A percentile compares a stretch with the other conserved stretches of the same genome.
Conservation (phyloP, 2,888 invertebrate genomes). For the Corbicula japonica region DNA sequence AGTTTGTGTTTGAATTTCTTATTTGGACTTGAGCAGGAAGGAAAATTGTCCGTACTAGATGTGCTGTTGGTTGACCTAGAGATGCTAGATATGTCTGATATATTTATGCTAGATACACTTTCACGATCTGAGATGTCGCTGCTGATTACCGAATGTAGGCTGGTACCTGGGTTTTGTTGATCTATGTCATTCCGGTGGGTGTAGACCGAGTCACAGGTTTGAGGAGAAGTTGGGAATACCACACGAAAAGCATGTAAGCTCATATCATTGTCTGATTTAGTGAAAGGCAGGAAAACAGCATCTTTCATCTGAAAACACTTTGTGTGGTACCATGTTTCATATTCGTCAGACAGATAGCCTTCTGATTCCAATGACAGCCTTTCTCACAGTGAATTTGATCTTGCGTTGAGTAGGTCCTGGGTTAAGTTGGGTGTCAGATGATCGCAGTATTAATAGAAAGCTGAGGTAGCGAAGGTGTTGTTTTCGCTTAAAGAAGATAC, state of each 20-base stretch:
- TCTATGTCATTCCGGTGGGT: not conserved
- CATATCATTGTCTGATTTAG: slow-evolving; percentile 31
- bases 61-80: not conserved
- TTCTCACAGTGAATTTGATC: slow-evolving; percentile 3
- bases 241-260: not conserved
- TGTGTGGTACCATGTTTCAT: not conserved
- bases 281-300: slow-evolving; percentile 19
- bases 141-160: slow-evolving; percentile 5
- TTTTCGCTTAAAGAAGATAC: too few species aligned
- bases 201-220: slow-evolving; percentile 20
- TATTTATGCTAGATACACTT: not conserved
- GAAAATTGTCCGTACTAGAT: too few species aligned
- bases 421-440: slow-evolving; percentile 22
- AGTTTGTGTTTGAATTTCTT: too few species aligned
- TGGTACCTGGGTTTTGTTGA: not conserved
- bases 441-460: slow-evolving; percentile 14
- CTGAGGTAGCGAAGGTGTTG: slow-evolving; percentile 24
- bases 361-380: slow-evolving; percentile 16
- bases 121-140: slow-evolving; percentile 8
- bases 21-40: too few species aligned
- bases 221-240: slow-evolving; percentile 14
- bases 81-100: not conserved
- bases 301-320: slow-evolving; percentile 15
- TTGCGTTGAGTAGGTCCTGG: slow-evolving; percentile 20
- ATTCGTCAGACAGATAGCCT: not conserved